Evolutionary conservation across 2,797 vertebrate species (phyloP).

Genomic region (Manis pentadactyla): DNA sequence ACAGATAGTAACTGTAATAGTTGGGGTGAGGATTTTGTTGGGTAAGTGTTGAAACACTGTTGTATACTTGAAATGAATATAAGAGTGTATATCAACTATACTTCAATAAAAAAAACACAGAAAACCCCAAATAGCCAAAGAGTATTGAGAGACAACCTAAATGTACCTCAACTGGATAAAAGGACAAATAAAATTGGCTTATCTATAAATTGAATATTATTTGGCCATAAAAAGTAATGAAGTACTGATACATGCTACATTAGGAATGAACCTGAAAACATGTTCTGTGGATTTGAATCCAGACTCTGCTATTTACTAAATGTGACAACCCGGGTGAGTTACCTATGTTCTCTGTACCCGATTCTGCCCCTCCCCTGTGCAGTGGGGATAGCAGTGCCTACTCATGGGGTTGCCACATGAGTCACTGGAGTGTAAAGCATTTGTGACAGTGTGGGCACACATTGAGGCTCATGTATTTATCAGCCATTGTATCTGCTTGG

Average conservation of each 20-base stretch:
- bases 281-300: neutral
- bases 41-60: no score
- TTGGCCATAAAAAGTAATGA: neutral
- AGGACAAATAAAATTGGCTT: neutral
- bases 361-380: neutral
- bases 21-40: no score
- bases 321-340: neutral
- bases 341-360: neutral
- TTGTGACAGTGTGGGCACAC: neutral
- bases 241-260: neutral
- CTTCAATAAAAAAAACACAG: no score
- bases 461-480: neutral
- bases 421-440: neutral
- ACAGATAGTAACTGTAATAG: no score
- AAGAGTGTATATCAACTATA: no score
- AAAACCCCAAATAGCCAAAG: neutral
- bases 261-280: neutral
- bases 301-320: neutral
- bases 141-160: neutral
- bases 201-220: neutral
- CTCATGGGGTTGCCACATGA: neutral
- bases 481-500: neutral
- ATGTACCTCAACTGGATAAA: neutral
- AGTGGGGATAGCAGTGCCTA: neutral
- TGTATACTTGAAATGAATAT: no score